A percentile compares a stretch with the other conserved stretches of the same genome.
Evolutionary conservation across 2,113 vertebrate genomes (phyloP).

Genomic region (Datnioides undecimradiatus): DNA sequence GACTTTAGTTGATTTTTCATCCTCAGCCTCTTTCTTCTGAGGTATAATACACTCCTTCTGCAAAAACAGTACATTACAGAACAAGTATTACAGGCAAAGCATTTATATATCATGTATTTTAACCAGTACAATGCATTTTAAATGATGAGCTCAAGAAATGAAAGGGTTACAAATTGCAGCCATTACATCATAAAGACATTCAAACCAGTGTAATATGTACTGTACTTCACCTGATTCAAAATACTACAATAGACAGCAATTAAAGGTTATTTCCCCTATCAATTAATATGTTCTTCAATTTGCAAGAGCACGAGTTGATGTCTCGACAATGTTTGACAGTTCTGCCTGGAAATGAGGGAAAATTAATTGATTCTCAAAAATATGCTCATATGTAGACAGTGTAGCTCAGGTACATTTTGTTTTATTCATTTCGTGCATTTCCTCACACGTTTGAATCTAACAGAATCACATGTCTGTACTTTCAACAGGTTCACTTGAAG

Average conservation of each 20-base stretch:
- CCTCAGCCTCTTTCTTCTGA: slow-evolving; percentile 42
- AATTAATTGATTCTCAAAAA: not conserved
- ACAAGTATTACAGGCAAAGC: not conserved
- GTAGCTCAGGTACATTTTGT: not conserved
- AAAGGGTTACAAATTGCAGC: not conserved
- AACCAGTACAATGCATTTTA: not conserved
- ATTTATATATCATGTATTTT: not conserved
- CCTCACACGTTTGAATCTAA: not conserved
- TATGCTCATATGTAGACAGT: too few relatives aligned
- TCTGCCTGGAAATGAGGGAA: not conserved
- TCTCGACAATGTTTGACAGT: not conserved
- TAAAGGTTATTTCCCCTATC: too few relatives aligned
- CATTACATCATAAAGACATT: not conserved
- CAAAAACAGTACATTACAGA: not conserved
- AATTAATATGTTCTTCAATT: not conserved
- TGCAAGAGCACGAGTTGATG: not conserved
- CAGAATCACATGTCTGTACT: not conserved
- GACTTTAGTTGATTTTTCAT: slow-evolving; percentile 50
- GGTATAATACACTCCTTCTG: slow-evolving; percentile 56
- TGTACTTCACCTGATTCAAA: not conserved
- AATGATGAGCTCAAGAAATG: not conserved
- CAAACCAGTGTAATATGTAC: not conserved
- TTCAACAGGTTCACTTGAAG: not conserved
- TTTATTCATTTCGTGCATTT: not conserved
- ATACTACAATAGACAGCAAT: too few relatives aligned